A percentile compares a stretch with the other conserved stretches of the same genome.
These are phyloP conservation scores for Sesamia inferens DNA, from an alignment of 2,888 invertebrate genomes.

Conservation along the genomic window DNA sequence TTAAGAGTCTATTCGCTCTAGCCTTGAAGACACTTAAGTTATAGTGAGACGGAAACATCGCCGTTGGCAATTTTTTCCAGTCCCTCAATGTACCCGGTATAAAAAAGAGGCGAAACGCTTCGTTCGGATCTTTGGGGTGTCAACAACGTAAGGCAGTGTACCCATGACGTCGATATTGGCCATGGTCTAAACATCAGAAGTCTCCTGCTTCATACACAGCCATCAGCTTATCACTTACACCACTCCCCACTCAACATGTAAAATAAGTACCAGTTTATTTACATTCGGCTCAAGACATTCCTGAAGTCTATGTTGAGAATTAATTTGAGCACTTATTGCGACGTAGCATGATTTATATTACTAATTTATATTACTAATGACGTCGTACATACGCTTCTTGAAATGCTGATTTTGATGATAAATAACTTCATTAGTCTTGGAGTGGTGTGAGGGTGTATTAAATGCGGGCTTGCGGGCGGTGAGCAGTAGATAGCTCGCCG, in stretches of 20 bases:
- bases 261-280: conserved; percentile 64
- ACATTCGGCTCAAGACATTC: conserved; percentile 56
- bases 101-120: too few relatives aligned
- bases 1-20: too few relatives aligned
- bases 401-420: not conserved
- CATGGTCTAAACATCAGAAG: not conserved
- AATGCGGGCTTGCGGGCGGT: too few relatives aligned
- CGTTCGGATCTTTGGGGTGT: too few relatives aligned
- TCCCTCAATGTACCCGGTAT: too few relatives aligned
- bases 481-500: too few relatives aligned
- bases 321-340: conserved; percentile 58
- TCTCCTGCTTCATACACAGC: not conserved
- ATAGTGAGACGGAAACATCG: too few relatives aligned
- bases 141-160: too few relatives aligned
- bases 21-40: too few relatives aligned
- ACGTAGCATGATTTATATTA: conserved; percentile 30
- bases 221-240: conserved; percentile 17
- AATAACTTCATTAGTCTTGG: not conserved
- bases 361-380: conserved; percentile 42
- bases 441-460: too few relatives aligned
- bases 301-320: conserved; percentile 55
- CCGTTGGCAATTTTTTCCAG: too few relatives aligned
- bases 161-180: too few relatives aligned
- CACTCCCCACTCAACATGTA: conserved; percentile 23
- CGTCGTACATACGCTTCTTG: not conserved